Evolutionary conservation across 2,113 vertebrate species (phyloP).

Genomic region (Equus przewalskii): DNA sequence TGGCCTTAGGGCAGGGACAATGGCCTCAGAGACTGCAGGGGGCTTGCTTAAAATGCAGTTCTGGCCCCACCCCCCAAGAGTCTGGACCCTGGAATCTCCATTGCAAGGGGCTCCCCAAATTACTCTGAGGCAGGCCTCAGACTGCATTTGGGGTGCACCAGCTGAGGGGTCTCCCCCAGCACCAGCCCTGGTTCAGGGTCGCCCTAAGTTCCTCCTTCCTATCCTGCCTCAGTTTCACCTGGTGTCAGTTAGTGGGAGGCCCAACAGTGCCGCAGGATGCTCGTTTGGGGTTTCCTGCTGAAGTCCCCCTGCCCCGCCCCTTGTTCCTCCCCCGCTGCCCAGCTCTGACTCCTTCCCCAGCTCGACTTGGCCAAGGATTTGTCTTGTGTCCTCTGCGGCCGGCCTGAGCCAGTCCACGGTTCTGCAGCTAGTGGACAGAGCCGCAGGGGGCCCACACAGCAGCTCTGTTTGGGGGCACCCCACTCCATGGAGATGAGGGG

Average conservation of each 20-base stretch:
- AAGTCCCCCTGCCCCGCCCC: accelerated
- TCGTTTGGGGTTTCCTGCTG: neutral
- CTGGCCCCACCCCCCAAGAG: accelerated
- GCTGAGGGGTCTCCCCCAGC: neutral
- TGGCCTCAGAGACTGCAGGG: neutral
- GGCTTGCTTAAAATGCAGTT: neutral
- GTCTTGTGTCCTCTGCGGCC: neutral
- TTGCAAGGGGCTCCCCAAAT: neutral
- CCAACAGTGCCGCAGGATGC: neutral
- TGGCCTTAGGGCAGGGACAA: neutral
- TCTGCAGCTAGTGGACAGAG: neutral
- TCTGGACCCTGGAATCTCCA: neutral
- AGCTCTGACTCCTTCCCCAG: neutral
- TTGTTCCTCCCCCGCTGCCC: neutral
- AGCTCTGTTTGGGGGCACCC: neutral
- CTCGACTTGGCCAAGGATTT: neutral
- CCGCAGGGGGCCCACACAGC: neutral
- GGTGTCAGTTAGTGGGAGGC: neutral
- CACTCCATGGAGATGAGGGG: neutral
- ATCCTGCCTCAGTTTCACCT: neutral
- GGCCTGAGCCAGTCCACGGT: neutral
- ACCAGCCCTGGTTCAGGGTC: neutral
- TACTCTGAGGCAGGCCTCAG: neutral
- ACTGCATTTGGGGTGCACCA: neutral
- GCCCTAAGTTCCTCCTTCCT: neutral